Evolutionary conservation across 2,797 vertebrate genomes (phyloP).

Genomic region (Protonibea diacanthus): DNA sequence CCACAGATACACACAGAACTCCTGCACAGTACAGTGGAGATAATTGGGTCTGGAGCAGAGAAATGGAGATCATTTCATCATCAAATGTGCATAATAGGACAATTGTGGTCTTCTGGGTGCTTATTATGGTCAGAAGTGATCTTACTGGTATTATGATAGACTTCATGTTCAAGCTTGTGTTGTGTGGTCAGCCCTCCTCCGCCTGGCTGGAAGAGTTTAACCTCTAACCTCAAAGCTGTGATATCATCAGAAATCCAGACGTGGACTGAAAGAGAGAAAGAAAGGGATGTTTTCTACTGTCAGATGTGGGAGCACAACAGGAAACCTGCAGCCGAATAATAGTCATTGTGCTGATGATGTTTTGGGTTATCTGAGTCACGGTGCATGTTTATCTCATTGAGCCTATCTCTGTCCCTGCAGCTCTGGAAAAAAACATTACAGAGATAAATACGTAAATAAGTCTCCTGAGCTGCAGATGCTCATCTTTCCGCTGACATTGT

Average conservation of each 20-base stretch:
- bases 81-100: constrained; percentile 25
- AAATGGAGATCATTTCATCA: constrained; percentile 55
- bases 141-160: constrained; percentile 26
- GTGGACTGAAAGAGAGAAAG: neutral
- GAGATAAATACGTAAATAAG: constrained; percentile 3
- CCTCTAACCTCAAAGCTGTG: constrained; percentile 31
- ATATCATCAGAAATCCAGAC: constrained; percentile 41
- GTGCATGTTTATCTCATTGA: constrained; percentile 11
- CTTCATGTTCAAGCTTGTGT: constrained; percentile 20
- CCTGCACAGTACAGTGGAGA: neutral
- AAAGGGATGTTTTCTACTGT: neutral
- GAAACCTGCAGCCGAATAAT: constrained; percentile 52
- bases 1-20: constrained; percentile 12
- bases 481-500: constrained; percentile 8
- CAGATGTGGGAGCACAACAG: constrained; percentile 44
- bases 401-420: constrained; percentile 13
- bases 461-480: constrained; percentile 27
- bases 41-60: constrained; percentile 31
- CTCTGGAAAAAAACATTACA: constrained; percentile 6
- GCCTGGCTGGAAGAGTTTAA: constrained; percentile 50
- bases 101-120: constrained; percentile 28
- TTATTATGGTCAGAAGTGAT: constrained; percentile 44
- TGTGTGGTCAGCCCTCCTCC: constrained; percentile 30
- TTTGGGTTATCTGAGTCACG: constrained; percentile 62
- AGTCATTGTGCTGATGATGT: constrained; percentile 45